A percentile compares a stretch with the other conserved stretches of the same genome.
These are phyloP conservation scores for Condylura cristata DNA, from an alignment of 2,113 vertebrate species.

Conservation along the genomic window DNA sequence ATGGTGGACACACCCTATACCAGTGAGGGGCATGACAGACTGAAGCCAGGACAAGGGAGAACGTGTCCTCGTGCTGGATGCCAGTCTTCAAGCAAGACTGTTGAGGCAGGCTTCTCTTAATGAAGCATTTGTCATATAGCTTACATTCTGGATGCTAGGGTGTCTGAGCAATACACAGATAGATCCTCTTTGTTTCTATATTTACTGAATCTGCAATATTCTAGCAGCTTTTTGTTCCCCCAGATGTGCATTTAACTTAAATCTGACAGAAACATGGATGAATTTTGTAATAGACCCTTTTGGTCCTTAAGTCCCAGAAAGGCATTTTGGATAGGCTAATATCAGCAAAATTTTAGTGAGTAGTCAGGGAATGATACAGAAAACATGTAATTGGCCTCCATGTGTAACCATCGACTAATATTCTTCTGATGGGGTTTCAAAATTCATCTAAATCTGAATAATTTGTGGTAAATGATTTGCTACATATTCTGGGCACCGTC, in stretches of 20 bases:
- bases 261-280: conserved; percentile 81
- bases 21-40: not conserved
- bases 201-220: conserved; percentile 83
- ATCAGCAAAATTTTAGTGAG: conserved; percentile 87
- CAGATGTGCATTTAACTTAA: conserved; percentile 82
- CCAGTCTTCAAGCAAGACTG: not conserved
- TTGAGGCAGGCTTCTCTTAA: not conserved
- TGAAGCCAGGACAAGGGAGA: fast-evolving
- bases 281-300: conserved; percentile 81
- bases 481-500: conserved; percentile 73
- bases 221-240: conserved; percentile 71
- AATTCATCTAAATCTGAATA: conserved; percentile 81
- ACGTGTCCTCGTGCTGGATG: not conserved
- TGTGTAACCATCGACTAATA: conserved; percentile 83
- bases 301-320: conserved; percentile 81
- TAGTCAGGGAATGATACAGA: conserved; percentile 83
- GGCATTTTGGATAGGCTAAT: conserved; percentile 83
- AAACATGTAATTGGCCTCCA: conserved; percentile 85
- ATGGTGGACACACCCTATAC: not conserved
- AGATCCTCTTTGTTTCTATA: conserved; percentile 74
- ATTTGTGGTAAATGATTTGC: conserved; percentile 84
- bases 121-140: not conserved
- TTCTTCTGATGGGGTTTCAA: conserved; percentile 75
- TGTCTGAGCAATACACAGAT: not conserved
- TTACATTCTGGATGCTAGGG: not conserved